A percentile compares a stretch with the other conserved stretches of the same genome.
These are phyloP conservation scores for Vulpes vulpes DNA, from an alignment of 2,113 vertebrate genomes.

Conservation along the genomic window DNA sequence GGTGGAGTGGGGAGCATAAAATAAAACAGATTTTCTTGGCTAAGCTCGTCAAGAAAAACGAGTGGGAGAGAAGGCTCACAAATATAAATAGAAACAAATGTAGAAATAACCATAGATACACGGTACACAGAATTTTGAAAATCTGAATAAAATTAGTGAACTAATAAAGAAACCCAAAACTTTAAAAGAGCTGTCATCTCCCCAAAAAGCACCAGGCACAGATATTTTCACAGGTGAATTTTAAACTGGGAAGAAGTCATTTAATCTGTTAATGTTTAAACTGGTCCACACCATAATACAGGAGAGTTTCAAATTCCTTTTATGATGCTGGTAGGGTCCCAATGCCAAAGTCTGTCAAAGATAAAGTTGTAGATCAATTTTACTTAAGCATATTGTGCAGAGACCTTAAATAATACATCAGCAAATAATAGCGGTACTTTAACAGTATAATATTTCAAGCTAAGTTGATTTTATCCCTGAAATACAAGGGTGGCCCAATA, in stretches of 20 bases:
- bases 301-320: background rate
- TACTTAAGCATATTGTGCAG: constrained; percentile 3
- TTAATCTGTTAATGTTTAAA: background rate
- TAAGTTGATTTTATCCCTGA: constrained; percentile 19
- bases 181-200: background rate
- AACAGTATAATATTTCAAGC: constrained; percentile 23
- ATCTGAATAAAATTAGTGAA: background rate
- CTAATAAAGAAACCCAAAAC: background rate
- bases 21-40: background rate
- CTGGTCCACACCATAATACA: background rate
- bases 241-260: background rate
- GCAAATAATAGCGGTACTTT: constrained; percentile 9
- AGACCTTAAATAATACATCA: background rate
- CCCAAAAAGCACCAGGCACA: background rate
- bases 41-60: background rate
- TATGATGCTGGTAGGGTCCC: background rate
- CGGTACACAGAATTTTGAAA: background rate
- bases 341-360: background rate
- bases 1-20: background rate
- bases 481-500: background rate
- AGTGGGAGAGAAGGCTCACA: background rate
- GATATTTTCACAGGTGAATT: background rate
- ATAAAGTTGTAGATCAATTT: constrained; percentile 4
- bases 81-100: background rate
- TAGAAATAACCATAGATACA: background rate